Base-by-base conservation (phyloP, 2,797 vertebrate genomes). In the Prionace glauca region DNA sequence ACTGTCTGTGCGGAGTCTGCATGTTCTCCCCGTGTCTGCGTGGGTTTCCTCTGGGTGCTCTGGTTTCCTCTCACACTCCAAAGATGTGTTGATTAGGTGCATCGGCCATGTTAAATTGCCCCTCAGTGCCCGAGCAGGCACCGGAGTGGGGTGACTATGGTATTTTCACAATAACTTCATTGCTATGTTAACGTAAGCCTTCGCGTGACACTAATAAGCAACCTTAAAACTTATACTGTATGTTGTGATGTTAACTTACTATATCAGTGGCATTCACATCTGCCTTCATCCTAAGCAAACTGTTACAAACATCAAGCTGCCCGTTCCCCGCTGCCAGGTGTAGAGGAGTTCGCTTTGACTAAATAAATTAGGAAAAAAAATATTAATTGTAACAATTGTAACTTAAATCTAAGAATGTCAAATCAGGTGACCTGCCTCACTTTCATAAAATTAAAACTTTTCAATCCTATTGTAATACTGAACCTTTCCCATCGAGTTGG, bases 261-360 rank as follows among this genome's bases (percentile, higher is more conserved):
- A 96, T 97, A 74, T 96, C 96, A 32, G 71, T 84, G 45, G 96
- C 96, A n/a, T 96, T 96, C 74, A 96, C 71, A 79, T 96, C 96
- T 1, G 96, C 95, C 18, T 96, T 96, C 96, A 96, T 96, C 67
- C 45, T 96, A 84, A 98, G 95, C 32, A 97, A 96, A 36, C 91
- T 96, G 96, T 84, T 96, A 65, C 96, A 96, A 0, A 97, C 97
- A 9, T 97, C 97, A 84, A 97, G 96, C 96, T 97, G 97, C 18
- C 97, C 97, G 1, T 96, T 96, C 90, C 96, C 95, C 2, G 96
- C 96, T 0, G 96, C 96, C 67, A 96, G 65, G 60, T 95, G 96
- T 45, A 96, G 69, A 79, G 96, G 96, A 0, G 97, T 97, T 96
- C 96, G 96, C 24, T 96, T 90, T 20, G 86, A 87, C 96, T 97